Evolutionary conservation across 2,797 vertebrate genomes (phyloP).

Genomic region (Hypotaenidia okinawae): DNA sequence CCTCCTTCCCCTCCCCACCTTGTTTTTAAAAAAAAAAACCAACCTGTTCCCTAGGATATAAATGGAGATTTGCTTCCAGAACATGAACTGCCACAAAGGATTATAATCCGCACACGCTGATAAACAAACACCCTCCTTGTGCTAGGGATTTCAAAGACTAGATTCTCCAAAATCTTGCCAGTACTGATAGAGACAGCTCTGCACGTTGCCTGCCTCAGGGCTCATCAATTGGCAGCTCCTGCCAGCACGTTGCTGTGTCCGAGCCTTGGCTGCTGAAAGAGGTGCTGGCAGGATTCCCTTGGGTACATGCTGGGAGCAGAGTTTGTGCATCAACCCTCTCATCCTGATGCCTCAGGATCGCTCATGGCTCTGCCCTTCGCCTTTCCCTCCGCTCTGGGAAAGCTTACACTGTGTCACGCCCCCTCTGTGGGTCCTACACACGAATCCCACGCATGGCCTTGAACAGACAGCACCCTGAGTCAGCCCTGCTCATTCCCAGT

Average conservation of each 20-base stretch:
- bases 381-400: neutral
- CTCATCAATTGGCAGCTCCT: neutral
- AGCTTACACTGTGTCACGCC: neutral
- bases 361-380: neutral
- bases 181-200: neutral
- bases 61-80: slow-evolving; percentile 6
- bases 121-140: neutral
- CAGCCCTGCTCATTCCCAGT: neutral
- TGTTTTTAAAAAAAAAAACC: neutral
- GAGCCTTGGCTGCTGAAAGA: neutral
- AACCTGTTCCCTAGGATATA: neutral
- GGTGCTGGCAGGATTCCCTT: neutral
- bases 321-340: neutral
- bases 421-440: neutral
- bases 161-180: neutral
- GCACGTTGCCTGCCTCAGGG: neutral
- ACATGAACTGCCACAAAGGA: neutral
- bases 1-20: neutral
- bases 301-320: neutral
- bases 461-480: neutral
- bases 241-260: accelerated
- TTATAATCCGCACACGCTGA: neutral
- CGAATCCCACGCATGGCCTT: neutral
- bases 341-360: neutral
- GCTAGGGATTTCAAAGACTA: neutral